Percentiles rank a stretch among this genome's conserved stretches.
Evolutionary conservation across 2,888 invertebrate species (phyloP).

Genomic region (Pemphredon lugubris): DNA sequence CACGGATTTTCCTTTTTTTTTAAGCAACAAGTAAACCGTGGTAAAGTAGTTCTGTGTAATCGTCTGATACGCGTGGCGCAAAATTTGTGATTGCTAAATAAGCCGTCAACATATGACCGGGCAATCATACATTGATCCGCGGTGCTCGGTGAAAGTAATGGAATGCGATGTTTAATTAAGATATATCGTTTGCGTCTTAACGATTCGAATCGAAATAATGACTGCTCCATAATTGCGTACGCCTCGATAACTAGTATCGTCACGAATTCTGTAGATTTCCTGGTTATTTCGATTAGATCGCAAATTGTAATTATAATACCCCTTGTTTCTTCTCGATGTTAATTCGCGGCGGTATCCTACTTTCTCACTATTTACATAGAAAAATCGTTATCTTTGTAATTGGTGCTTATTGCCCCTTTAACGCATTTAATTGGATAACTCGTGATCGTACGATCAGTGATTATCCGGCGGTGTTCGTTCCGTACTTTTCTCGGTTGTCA

Average conservation of each 20-base stretch:
- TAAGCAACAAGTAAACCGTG: too few relatives aligned
- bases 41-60: too few relatives aligned
- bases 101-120: too few relatives aligned
- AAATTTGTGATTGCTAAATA: too few relatives aligned
- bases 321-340: neutral
- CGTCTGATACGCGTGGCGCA: too few relatives aligned
- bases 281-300: constrained; percentile 10
- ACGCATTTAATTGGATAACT: neutral
- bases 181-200: neutral
- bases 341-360: neutral
- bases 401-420: neutral
- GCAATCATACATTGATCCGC: too few relatives aligned
- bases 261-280: neutral
- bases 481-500: neutral
- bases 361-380: neutral
- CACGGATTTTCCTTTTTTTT: too few relatives aligned
- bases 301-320: neutral
- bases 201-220: constrained; percentile 8
- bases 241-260: neutral
- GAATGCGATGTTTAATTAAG: constrained; percentile 26
- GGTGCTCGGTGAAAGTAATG: neutral
- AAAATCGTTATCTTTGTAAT: constrained; percentile 1
- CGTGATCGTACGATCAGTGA: constrained; percentile 2
- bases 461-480: neutral
- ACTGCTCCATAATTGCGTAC: neutral